Conservation (phyloP, 2,797 vertebrate genomes). For the Microctenopoma lineatum region DNA sequence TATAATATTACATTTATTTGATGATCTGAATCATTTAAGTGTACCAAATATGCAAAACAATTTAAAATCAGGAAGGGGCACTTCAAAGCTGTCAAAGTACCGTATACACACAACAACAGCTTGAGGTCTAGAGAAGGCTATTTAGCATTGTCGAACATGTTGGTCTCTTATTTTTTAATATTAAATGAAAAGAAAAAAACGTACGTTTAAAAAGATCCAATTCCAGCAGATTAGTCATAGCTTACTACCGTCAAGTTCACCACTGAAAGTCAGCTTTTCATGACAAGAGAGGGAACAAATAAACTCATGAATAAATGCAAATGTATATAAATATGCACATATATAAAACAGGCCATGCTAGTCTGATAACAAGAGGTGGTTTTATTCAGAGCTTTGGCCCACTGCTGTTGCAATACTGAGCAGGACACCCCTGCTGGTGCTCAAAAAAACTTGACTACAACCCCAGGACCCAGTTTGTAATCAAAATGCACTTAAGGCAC, state of each 20-base stretch:
- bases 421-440: slow-evolving; percentile 47
- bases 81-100: no score
- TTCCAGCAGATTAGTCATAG: slow-evolving; percentile 46
- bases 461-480: slow-evolving; percentile 50
- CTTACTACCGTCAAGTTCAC: slow-evolving; percentile 20
- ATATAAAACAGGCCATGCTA: slow-evolving; percentile 43
- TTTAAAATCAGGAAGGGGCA: no score
- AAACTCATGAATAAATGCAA: slow-evolving; percentile 68
- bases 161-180: not conserved
- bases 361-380: slow-evolving; percentile 56
- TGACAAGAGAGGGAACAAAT: slow-evolving; percentile 63
- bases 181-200: slow-evolving; percentile 21
- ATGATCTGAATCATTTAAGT: no score
- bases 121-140: no score
- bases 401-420: slow-evolving; percentile 40
- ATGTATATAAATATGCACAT: slow-evolving; percentile 60
- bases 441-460: slow-evolving; percentile 43
- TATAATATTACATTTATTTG: no score
- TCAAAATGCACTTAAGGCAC: slow-evolving; percentile 66
- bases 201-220: slow-evolving; percentile 38
- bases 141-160: no score
- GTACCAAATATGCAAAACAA: no score
- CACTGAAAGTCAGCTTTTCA: slow-evolving; percentile 55
- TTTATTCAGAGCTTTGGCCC: slow-evolving; percentile 40
- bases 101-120: no score